Conservation (phyloP, 2,797 vertebrate species). For the Anabas testudineus region DNA sequence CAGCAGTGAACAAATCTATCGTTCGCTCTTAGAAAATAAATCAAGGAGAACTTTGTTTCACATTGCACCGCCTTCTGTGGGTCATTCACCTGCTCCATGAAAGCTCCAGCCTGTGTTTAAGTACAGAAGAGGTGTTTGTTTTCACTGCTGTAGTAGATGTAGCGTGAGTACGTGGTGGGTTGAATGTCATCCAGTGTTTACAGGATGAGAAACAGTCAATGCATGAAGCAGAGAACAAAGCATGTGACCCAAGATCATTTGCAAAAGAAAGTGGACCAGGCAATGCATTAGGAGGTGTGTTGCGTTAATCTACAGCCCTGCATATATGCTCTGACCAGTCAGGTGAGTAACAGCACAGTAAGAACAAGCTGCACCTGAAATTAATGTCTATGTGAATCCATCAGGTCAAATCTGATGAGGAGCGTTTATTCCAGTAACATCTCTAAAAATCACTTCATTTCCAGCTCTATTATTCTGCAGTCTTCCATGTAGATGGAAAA, state of each 20-base stretch:
- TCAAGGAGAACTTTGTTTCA: too few relatives aligned
- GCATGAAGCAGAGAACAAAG: not conserved
- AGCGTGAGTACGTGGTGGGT: not conserved
- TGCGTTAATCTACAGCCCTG: not conserved
- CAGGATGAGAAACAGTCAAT: not conserved
- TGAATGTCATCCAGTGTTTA: not conserved
- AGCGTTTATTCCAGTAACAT: not conserved
- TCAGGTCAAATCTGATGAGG: constrained; percentile 23
- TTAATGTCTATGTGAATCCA: not conserved
- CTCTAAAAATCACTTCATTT: constrained; percentile 1
- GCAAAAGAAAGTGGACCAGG: not conserved
- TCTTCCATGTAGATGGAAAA: not conserved
- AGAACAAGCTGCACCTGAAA: constrained; percentile 25
- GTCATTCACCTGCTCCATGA: too few relatives aligned
- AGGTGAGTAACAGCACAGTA: not conserved
- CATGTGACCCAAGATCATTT: not conserved
- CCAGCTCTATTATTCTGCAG: constrained; percentile 1
- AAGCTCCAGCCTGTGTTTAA: not conserved
- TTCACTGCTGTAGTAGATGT: not conserved
- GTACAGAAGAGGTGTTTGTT: not conserved
- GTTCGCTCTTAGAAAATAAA: too few relatives aligned
- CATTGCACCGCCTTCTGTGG: too few relatives aligned
- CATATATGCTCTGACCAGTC: not conserved
- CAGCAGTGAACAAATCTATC: too few relatives aligned
- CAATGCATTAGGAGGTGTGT: not conserved